Evolutionary conservation across 2,797 vertebrate genomes (phyloP).

Genomic region (Myotis pilosus): DNA sequence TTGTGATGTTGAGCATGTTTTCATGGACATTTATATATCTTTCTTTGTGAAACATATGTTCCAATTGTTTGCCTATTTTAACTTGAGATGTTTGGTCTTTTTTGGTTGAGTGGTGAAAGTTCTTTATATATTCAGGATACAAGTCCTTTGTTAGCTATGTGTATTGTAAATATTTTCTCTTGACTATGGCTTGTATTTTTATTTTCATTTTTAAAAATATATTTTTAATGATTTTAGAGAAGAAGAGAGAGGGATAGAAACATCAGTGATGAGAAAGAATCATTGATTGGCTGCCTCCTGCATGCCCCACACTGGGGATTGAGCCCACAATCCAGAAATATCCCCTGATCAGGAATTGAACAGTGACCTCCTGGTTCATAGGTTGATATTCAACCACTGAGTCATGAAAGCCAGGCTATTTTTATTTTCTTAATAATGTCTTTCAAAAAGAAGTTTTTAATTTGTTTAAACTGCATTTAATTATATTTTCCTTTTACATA

Average conservation of each 20-base stretch:
- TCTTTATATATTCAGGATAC: not conserved
- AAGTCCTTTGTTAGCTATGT: not conserved
- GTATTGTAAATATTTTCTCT: not conserved
- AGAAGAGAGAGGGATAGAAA: too few species aligned
- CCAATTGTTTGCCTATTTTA: not conserved
- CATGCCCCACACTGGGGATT: too few species aligned
- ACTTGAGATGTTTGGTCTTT: not conserved
- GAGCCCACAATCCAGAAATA: too few species aligned
- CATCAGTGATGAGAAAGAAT: too few species aligned
- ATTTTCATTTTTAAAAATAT: constrained; percentile 16
- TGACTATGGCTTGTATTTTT: not conserved
- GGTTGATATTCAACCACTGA: too few species aligned
- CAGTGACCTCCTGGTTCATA: too few species aligned
- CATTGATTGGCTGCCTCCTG: too few species aligned
- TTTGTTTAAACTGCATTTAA: not conserved
- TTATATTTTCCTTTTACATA: constrained; percentile 33
- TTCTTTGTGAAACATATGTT: not conserved
- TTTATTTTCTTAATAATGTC: not conserved
- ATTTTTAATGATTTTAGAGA: not conserved
- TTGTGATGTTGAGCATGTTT: not conserved
- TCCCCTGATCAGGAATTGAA: too few species aligned
- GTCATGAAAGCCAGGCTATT: not conserved
- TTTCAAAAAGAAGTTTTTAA: not conserved
- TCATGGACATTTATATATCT: not conserved
- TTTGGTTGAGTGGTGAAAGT: not conserved